Evolutionary conservation across 2,113 vertebrate genomes (phyloP), one percentile per base, ranked within the genome.

Genomic region (Boulengeromyrus knoepffleri): DNA sequence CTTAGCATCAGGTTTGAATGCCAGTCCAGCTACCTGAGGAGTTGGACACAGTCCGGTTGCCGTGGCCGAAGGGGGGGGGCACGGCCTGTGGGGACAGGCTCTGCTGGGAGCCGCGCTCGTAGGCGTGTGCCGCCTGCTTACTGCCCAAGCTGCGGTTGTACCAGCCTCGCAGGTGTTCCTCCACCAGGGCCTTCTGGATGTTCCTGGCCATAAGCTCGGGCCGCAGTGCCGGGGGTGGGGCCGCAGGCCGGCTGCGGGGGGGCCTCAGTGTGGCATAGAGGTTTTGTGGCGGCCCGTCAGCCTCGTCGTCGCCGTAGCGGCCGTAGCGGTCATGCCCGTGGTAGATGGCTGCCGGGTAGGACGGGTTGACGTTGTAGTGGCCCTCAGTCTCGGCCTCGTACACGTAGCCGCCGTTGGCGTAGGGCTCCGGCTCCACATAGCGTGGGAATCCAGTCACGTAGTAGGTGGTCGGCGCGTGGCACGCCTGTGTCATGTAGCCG

Each of bases 121-220:
- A 96, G 88, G 98, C 97, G 53, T 97, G 97, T 94, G 94, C 93
- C 0, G 94, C 90, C 93, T 96, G 98, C 90, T 96, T 98, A 24
- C 97, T 96, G 24, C 94, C 92, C 0, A 97, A 94, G 92, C 97
- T 98, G 47, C 99, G 97, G 15, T 99, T 97, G 96, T 99, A 99
- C 99, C 99, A 99, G 91, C 97, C 98, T 19, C 96, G 96, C 88
- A 99, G 93, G 90, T 99, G 98, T 92, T 99, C 97, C 0, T 97
- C 97, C 58, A 99, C 99, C 93, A 98, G 92, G 77, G 97, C 98
- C 94, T 96, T 99, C 91, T 99, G 97, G 94, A 98, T 95, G 95
- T 96, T 97, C 96, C 96, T 98, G 92, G 94, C 94, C 77, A 95
- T 94, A 39, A 97, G 97, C 93, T 99, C 97, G 27, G 91, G 94